Base-by-base conservation (phyloP, 2,113 vertebrate genomes). In the Ictalurus punctatus region DNA sequence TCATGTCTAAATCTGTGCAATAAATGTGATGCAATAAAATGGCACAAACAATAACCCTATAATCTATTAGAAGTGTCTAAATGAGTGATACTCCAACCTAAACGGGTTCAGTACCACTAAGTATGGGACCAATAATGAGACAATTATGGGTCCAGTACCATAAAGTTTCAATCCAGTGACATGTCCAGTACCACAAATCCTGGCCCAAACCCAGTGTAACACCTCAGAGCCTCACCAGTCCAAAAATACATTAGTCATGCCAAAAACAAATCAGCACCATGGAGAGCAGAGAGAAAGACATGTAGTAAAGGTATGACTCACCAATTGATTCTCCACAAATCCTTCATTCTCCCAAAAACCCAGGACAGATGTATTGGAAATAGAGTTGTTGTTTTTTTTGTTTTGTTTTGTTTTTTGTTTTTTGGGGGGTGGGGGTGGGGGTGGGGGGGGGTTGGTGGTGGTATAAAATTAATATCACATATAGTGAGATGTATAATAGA, bases 231-330 rank as follows among this genome's bases (percentile, higher is more conserved):
- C 56, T 30, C 17, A 59, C 9, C 30, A 25, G 23, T 63, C 59
- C 34, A 27, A 44, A 44, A 37, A 23, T 63, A 83, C 21, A 25
- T 40, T 40, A 63, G 4, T 63, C 2, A 58, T 59, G 7, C n/a
- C 19, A 82, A 83, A 83, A 2, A 2, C 52, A 67, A 79, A 85
- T 89, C 88, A 89, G 88, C 83, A 89, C 88, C 88, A 85, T 89
- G 88, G 88, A 89, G 83, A 89, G 88, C 88, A 89, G 58, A 89
- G 73, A 85, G 5, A 69, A 74, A 40, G 34, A 2, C n/a, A 3
- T 56, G 52, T 23, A n/a, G 48, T 25, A 65, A 54, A 83, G n/a
- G 4, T 73, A 25, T n/a, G 21, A 40, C 6, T 87, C 0, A 52
- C 12, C 2, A 48, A n/a, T 0, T 25, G 40, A 34, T 80, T 80